A percentile compares a stretch with the other conserved stretches of the same genome.
Evolutionary conservation across 1,140 invertebrate genomes (phyloP).

Genomic region (Bombus vancouverensis): DNA sequence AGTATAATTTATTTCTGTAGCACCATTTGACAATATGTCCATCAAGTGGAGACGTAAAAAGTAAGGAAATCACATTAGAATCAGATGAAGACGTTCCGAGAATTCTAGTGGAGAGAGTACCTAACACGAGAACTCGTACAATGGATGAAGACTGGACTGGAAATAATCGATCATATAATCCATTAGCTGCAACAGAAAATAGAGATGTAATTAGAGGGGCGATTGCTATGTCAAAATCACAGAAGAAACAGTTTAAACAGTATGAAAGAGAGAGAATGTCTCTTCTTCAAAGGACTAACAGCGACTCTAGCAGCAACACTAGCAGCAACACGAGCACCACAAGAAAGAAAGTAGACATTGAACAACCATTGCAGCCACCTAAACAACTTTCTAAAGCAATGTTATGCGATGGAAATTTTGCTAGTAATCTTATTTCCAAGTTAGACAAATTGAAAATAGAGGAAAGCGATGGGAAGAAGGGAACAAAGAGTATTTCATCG

Average conservation of each 20-base stretch:
- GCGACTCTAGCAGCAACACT: background rate
- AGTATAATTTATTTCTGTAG: constrained; percentile 23
- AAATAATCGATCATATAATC: constrained; percentile 22
- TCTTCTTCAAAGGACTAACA: background rate
- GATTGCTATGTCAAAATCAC: constrained; percentile 34
- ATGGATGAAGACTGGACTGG: background rate
- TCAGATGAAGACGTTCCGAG: background rate
- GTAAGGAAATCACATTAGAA: background rate
- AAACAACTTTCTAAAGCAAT: constrained; percentile 20
- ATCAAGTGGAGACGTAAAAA: background rate
- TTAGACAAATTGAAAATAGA: background rate
- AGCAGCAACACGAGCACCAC: too few species aligned
- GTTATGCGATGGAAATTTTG: background rate
- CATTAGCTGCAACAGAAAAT: background rate
- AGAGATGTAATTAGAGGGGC: constrained; percentile 13
- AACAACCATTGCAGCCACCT: constrained; percentile 6
- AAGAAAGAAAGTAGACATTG: background rate
- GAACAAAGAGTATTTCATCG: background rate
- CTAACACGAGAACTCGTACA: accelerated
- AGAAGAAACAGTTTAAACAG: constrained; percentile 17
- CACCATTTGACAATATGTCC: constrained; percentile 29
- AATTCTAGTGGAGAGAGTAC: background rate
- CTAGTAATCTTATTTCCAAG: background rate
- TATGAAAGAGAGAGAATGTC: constrained; percentile 36
- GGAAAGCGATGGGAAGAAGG: background rate